phyloP scores from a whole-genome alignment of 1,140 invertebrate genomes.

The Magallana gigas region DNA sequence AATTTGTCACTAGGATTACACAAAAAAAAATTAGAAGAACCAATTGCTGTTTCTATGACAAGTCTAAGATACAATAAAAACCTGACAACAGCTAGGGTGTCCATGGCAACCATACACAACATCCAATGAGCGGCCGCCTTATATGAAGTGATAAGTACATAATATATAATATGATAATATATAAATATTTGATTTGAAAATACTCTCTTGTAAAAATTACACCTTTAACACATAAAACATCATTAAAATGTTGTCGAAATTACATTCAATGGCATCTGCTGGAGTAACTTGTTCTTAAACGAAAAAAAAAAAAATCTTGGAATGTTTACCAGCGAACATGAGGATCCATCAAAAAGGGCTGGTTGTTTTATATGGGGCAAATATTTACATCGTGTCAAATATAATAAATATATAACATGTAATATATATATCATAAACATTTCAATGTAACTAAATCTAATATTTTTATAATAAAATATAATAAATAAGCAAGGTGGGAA shows the following conservation, averaged over 20 bases:
- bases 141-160: slow-evolving; percentile 22
- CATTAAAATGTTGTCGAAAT: slow-evolving; percentile 23
- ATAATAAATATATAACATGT: slow-evolving; percentile 31
- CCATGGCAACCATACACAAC: slow-evolving; percentile 28
- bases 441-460: slow-evolving; percentile 34
- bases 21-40: neutral
- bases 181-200: slow-evolving; percentile 33
- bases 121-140: slow-evolving; percentile 30
- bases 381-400: slow-evolving; percentile 24
- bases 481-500: slow-evolving; percentile 37
- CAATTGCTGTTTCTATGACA: neutral
- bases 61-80: neutral
- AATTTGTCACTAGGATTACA: slow-evolving; percentile 36
- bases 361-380: slow-evolving; percentile 22
- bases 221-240: slow-evolving; percentile 30
- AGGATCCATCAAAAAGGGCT: neutral
- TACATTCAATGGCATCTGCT: slow-evolving; percentile 32
- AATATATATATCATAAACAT: slow-evolving; percentile 39
- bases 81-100: slow-evolving; percentile 28
- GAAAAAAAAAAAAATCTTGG: neutral
- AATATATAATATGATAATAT: slow-evolving; percentile 32
- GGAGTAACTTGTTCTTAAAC: neutral
- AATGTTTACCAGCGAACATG: slow-evolving; percentile 32
- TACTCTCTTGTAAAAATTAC: slow-evolving; percentile 32
- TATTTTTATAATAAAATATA: slow-evolving; percentile 28